These are phyloP conservation scores for Watsonalla cultraria DNA, from an alignment of 2,888 invertebrate species.

Conservation along the genomic window DNA sequence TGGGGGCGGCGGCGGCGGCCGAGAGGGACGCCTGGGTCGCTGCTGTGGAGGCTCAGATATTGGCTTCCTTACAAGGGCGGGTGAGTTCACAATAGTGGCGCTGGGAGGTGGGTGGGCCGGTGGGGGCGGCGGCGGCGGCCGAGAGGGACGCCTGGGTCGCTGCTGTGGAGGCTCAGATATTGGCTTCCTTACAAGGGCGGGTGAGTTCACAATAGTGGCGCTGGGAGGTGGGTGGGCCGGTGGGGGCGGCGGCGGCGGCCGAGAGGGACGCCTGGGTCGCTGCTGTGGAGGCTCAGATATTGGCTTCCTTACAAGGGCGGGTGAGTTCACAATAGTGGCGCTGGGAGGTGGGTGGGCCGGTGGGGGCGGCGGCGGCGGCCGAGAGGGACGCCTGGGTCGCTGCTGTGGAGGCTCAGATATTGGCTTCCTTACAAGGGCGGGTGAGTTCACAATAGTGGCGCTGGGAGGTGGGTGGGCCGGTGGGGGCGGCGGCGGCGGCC, in stretches of 20 bases:
- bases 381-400: conserved; percentile 97
- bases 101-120: conserved; percentile 87
- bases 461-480: conserved; percentile 87
- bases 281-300: conserved; percentile 96
- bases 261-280: conserved; percentile 97
- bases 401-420: conserved; percentile 96
- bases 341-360: conserved; percentile 87
- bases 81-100: conserved; percentile 91
- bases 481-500: conserved; percentile 82
- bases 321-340: conserved; percentile 91
- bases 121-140: conserved; percentile 82
- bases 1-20: conserved; percentile 82
- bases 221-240: conserved; percentile 87
- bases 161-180: conserved; percentile 96
- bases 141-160: conserved; percentile 97
- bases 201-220: conserved; percentile 91
- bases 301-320: conserved; percentile 91
- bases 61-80: conserved; percentile 91
- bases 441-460: conserved; percentile 91
- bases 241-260: conserved; percentile 82
- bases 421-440: conserved; percentile 91
- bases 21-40: conserved; percentile 97
- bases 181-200: conserved; percentile 91
- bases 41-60: conserved; percentile 96
- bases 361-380: conserved; percentile 82